phyloP scores from a whole-genome alignment of 2,113 vertebrate genomes.

The Maccullochella peelii region DNA sequence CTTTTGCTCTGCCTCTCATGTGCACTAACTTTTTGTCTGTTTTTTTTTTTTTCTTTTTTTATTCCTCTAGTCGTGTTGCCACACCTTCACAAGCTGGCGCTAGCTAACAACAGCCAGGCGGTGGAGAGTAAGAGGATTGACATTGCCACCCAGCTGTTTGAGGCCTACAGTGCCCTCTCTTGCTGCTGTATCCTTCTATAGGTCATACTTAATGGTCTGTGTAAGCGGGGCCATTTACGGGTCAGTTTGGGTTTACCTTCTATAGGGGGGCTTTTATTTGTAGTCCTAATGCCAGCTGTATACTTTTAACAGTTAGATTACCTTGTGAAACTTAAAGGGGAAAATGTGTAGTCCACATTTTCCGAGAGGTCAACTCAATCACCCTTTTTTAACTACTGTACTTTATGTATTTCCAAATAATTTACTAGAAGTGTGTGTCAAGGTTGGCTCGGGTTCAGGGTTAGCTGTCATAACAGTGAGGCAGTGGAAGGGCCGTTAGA shows the following conservation, averaged over 20 bases:
- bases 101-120: constrained; percentile 95
- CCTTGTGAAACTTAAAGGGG: neutral
- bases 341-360: constrained; percentile 1
- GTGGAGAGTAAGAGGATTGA: constrained; percentile 94
- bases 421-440: constrained; percentile 59
- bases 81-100: constrained; percentile 95
- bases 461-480: constrained; percentile 50
- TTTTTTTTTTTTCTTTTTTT: neutral
- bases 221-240: neutral
- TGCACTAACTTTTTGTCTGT: neutral
- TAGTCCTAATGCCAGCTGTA: too few relatives aligned
- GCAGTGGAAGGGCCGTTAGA: constrained; percentile 33
- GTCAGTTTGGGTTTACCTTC: neutral
- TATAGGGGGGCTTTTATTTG: neutral
- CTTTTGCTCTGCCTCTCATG: neutral
- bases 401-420: constrained; percentile 49
- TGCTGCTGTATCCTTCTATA: constrained; percentile 98
- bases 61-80: constrained; percentile 93
- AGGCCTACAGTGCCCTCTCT: constrained; percentile 98
- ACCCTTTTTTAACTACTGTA: neutral
- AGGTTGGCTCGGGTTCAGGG: constrained; percentile 30
- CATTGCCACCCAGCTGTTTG: constrained; percentile 95
- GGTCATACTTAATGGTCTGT: neutral
- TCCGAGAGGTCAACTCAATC: constrained; percentile 1
- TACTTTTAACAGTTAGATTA: neutral